These are phyloP conservation scores for Pyrochroa serraticornis DNA, from an alignment of 2,888 invertebrate species.

Conservation along the genomic window DNA sequence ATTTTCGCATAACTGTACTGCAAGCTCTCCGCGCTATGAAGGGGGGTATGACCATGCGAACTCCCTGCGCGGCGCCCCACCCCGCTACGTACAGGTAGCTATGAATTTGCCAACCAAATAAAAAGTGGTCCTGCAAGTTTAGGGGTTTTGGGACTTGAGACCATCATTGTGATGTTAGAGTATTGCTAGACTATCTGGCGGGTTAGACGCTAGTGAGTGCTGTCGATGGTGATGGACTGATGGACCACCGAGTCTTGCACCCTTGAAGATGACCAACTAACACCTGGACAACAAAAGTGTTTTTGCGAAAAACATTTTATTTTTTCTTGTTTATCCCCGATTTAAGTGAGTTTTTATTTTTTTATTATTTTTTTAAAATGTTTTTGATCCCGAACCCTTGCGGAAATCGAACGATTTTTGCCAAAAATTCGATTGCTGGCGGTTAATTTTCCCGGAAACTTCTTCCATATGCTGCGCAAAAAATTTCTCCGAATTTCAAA, in stretches of 20 bases:
- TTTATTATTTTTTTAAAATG: constrained; percentile 10
- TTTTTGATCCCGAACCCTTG: background rate
- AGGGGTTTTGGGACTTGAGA: constrained; percentile 58
- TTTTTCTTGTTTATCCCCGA: background rate
- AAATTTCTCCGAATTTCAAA: too few relatives aligned
- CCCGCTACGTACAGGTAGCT: constrained; percentile 60
- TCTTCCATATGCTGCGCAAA: constrained; percentile 4
- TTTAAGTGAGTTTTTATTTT: constrained; percentile 30
- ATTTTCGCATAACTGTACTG: constrained; percentile 57
- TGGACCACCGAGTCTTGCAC: constrained; percentile 33
- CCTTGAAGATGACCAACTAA: constrained; percentile 41
- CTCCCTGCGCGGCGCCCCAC: constrained; percentile 43
- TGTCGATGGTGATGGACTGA: constrained; percentile 38
- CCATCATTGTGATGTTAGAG: constrained; percentile 57
- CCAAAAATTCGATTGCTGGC: too few relatives aligned
- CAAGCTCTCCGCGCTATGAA: constrained; percentile 40
- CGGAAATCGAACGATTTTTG: background rate
- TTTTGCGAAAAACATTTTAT: constrained; percentile 1
- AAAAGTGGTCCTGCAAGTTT: constrained; percentile 69
- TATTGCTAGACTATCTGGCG: constrained; percentile 59
- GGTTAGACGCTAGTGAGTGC: constrained; percentile 55
- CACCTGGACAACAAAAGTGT: background rate
- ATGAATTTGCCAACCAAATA: constrained; percentile 68
- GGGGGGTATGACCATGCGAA: constrained; percentile 47
- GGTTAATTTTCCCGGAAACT: background rate